A percentile compares a stretch with the other conserved stretches of the same genome.
Conservation (phyloP, 1,140 invertebrate genomes). For the Papilio glaucus region DNA sequence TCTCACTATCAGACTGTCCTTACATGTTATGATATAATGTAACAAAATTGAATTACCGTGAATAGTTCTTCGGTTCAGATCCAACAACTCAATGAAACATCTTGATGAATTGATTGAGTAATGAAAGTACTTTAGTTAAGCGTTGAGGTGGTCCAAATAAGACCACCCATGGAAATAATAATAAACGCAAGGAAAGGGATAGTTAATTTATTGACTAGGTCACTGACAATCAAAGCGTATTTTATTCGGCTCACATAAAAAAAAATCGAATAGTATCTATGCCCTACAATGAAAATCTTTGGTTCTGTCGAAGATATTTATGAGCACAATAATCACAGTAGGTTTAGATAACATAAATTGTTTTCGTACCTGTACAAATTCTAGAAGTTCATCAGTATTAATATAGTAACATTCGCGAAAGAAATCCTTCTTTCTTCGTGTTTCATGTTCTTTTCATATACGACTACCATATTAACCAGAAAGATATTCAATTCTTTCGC, state of each 20-base stretch:
- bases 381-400: too few species aligned
- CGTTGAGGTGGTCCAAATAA: conserved; percentile 57
- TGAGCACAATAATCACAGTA: too few species aligned
- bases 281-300: too few species aligned
- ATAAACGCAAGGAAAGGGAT: conserved; percentile 46
- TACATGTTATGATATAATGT: neutral
- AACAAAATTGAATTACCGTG: neutral
- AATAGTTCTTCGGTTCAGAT: neutral
- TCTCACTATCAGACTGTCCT: neutral
- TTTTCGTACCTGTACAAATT: too few species aligned
- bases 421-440: too few species aligned
- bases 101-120: conserved; percentile 25
- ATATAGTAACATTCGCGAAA: too few species aligned
- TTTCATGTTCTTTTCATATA: too few species aligned
- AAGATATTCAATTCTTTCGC: too few species aligned
- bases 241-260: neutral
- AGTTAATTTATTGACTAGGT: conserved; percentile 69
- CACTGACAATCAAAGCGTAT: conserved; percentile 24
- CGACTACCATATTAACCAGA: too few species aligned
- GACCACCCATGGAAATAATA: conserved; percentile 59
- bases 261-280: too few species aligned
- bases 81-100: conserved; percentile 27
- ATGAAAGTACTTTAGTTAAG: conserved; percentile 23
- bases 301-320: too few species aligned
- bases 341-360: too few species aligned